These are phyloP conservation scores for Cyprinus carpio DNA, from an alignment of 2,113 vertebrate species.

Conservation along the genomic window DNA sequence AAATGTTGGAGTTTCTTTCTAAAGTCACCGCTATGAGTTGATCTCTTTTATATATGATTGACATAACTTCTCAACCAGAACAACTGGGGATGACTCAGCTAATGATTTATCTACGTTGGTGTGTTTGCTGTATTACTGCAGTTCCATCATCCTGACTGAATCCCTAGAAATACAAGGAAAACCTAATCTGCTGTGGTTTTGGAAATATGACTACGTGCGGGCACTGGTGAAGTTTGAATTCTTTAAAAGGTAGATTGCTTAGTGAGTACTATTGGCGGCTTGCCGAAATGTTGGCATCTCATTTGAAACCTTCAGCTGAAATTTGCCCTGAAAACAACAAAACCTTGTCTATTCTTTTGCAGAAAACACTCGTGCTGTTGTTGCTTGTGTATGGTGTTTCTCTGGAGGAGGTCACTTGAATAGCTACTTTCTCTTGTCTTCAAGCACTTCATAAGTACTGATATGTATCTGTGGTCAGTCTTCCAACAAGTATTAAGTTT, in stretches of 20 bases:
- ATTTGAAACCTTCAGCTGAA: constrained; percentile 7
- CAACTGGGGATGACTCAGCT: constrained; percentile 23
- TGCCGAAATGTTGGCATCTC: constrained; percentile 4
- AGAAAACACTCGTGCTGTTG: constrained; percentile 30
- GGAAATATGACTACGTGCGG: constrained; percentile 30
- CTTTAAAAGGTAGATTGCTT: constrained; percentile 21
- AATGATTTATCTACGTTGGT: constrained; percentile 36
- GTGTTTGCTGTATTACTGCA: constrained; percentile 15
- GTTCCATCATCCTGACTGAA: constrained; percentile 19
- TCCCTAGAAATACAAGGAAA: constrained; percentile 34
- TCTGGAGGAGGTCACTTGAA: constrained; percentile 25
- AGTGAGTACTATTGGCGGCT: constrained; percentile 21
- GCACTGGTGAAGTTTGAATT: constrained; percentile 16
- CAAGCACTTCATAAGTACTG: constrained; percentile 4
- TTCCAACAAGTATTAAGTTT: constrained; percentile 33
- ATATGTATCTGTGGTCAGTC: constrained; percentile 32
- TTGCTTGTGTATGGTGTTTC: constrained; percentile 7
- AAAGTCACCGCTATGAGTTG: constrained; percentile 26
- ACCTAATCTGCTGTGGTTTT: constrained; percentile 43
- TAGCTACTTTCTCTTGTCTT: constrained; percentile 19
- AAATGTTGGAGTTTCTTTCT: constrained; percentile 30
- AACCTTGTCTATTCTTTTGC: constrained; percentile 13
- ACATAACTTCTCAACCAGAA: constrained; percentile 23
- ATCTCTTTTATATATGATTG: constrained; percentile 26
- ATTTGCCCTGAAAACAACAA: constrained; percentile 25